Percentiles rank a stretch among this genome's conserved stretches.
Evolutionary conservation across 2,888 invertebrate species (phyloP).

Genomic region (Platynereis dumerilii): DNA sequence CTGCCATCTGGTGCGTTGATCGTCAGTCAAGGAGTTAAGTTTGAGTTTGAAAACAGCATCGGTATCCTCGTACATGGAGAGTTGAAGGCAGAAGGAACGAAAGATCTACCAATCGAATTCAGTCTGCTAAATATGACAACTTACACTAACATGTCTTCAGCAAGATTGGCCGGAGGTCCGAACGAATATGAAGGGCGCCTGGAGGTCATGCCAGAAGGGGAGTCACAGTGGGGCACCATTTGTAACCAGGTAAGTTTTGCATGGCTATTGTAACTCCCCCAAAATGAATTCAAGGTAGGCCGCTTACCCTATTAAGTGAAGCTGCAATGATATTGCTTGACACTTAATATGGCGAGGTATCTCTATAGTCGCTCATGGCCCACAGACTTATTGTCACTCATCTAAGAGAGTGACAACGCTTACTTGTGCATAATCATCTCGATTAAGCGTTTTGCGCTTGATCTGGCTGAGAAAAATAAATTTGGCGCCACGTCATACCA

Average conservation of each 20-base stretch:
- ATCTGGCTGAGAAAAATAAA: too few species aligned
- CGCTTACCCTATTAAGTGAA: too few species aligned
- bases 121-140: slow-evolving; percentile 46
- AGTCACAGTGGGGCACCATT: slow-evolving; percentile 94
- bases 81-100: slow-evolving; percentile 61
- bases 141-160: slow-evolving; percentile 68
- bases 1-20: slow-evolving; percentile 89
- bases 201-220: slow-evolving; percentile 78
- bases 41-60: slow-evolving; percentile 86
- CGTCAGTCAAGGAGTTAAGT: slow-evolving; percentile 84
- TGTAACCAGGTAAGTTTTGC: slow-evolving; percentile 74
- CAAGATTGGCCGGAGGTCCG: slow-evolving; percentile 82
- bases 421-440: too few species aligned
- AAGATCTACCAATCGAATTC: slow-evolving; percentile 30
- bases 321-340: too few species aligned
- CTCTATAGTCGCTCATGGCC: too few species aligned
- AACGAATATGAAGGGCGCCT: slow-evolving; percentile 84
- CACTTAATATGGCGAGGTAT: too few species aligned
- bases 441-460: too few species aligned
- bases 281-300: too few species aligned
- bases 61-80: slow-evolving; percentile 92
- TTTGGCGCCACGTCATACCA: too few species aligned
- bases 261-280: neutral
- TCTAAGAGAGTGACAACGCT: too few species aligned
- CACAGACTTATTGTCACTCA: too few species aligned